phyloP scores from a whole-genome alignment of 2,113 vertebrate genomes.

The Porphyrio hochstetteri region DNA sequence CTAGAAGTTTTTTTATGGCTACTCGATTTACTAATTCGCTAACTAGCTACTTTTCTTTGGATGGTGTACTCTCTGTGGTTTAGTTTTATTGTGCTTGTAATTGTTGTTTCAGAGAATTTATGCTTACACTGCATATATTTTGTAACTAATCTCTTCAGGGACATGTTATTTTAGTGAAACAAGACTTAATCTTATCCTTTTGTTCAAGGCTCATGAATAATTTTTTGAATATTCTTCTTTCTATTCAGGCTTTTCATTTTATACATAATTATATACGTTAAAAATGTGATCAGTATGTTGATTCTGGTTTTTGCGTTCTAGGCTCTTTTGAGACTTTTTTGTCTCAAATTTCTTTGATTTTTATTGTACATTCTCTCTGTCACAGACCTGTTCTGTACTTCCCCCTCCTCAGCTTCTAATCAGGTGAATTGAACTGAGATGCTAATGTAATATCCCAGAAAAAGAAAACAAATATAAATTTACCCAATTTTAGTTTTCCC shows the following conservation, averaged over 20 bases:
- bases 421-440: neutral
- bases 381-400: neutral
- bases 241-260: neutral
- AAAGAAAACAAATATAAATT: neutral
- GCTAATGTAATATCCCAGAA: neutral
- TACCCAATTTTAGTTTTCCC: neutral
- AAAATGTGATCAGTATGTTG: neutral
- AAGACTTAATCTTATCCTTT: neutral
- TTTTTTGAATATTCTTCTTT: neutral
- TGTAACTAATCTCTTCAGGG: neutral
- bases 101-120: neutral
- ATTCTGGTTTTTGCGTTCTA: neutral
- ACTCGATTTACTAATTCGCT: neutral
- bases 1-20: neutral
- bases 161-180: neutral
- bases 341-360: neutral
- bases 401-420: neutral
- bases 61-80: neutral
- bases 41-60: neutral
- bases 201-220: neutral
- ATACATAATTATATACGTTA: neutral
- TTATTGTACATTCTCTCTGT: neutral
- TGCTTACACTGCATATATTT: neutral
- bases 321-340: neutral
- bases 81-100: neutral